phyloP scores from a whole-genome alignment of 1,140 invertebrate species.

The Trichomalopsis sarcophagae region DNA sequence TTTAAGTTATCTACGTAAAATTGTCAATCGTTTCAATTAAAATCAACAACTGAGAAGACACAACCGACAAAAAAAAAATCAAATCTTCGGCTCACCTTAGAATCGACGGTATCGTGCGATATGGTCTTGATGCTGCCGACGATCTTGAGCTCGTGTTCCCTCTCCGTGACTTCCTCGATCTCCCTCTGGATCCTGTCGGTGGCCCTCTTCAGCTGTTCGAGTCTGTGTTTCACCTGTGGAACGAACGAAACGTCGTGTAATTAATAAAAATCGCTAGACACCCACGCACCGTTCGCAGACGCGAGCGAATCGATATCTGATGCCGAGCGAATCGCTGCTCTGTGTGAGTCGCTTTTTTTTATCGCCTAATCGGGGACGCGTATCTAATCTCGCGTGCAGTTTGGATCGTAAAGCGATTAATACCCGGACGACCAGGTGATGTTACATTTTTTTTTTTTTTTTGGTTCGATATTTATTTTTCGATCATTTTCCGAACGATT shows the following conservation, averaged over 20 bases:
- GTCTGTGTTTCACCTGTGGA: constrained; percentile 62
- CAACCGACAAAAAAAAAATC: no score
- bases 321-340: background rate
- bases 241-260: constrained; percentile 29
- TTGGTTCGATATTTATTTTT: no score
- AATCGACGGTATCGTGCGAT: constrained; percentile 67
- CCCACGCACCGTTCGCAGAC: no score
- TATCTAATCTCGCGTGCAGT: constrained; percentile 15
- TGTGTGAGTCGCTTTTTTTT: background rate
- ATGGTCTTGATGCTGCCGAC: constrained; percentile 72
- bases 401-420: background rate
- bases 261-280: no score
- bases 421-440: background rate
- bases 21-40: no score
- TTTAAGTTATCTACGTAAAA: no score
- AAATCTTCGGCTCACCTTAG: constrained; percentile 58
- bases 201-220: constrained; percentile 66
- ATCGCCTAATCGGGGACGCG: background rate
- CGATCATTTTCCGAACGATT: no score
- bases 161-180: constrained; percentile 81
- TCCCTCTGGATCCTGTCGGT: constrained; percentile 80
- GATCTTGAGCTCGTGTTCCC: constrained; percentile 80
- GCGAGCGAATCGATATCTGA: background rate
- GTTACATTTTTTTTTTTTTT: no score
- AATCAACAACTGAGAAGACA: no score